phyloP scores from a whole-genome alignment of 2,888 invertebrate genomes.

The Hyposoter dolosus region DNA sequence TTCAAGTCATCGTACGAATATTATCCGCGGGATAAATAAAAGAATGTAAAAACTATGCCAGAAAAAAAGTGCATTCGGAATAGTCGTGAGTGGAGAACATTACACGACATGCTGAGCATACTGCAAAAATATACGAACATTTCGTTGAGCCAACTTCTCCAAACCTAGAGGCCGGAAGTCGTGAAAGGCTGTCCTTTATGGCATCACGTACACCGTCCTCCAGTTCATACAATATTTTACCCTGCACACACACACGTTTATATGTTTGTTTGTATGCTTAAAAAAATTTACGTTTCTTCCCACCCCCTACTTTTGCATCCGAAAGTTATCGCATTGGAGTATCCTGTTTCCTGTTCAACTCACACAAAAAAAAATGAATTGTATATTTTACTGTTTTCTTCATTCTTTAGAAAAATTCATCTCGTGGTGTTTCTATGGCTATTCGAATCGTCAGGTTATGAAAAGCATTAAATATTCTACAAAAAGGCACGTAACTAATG shows the following conservation, averaged over 20 bases:
- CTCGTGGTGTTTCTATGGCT: background rate
- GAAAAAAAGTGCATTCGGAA: conserved; percentile 6
- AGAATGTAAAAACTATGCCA: background rate
- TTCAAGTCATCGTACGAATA: background rate
- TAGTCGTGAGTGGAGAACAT: background rate
- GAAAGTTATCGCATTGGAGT: background rate
- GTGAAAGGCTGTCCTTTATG: conserved; percentile 37
- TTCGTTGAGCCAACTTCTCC: background rate
- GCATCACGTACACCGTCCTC: conserved; percentile 1
- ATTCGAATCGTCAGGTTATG: background rate
- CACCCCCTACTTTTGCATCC: background rate
- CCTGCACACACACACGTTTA: background rate
- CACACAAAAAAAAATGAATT: background rate
- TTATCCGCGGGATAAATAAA: background rate
- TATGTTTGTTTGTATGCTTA: background rate
- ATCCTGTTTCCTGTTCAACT: background rate
- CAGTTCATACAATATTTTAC: conserved; percentile 20
- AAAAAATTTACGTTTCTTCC: background rate
- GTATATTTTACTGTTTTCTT: background rate
- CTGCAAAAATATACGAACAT: background rate
- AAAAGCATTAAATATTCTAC: background rate
- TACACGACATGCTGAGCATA: background rate
- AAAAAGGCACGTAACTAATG: background rate
- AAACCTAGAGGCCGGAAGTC: conserved; percentile 44
- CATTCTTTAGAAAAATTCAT: background rate